These are phyloP conservation scores for Odocoileus hemionus DNA, from an alignment of 2,113 vertebrate genomes.

Conservation along the genomic window DNA sequence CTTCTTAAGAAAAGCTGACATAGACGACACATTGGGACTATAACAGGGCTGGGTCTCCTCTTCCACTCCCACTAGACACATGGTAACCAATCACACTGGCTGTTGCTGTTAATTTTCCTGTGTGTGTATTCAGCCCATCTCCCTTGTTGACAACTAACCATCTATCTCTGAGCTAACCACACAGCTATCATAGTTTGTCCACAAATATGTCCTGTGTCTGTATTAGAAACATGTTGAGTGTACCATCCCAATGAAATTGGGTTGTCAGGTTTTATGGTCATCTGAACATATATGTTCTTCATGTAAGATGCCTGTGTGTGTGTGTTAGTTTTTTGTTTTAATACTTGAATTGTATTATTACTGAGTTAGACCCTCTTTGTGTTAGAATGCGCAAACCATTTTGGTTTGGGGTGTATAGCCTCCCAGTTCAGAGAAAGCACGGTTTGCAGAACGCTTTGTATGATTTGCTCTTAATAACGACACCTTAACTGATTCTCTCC, in stretches of 20 bases:
- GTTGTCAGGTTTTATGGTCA: not conserved
- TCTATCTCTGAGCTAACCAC: slow-evolving; percentile 66
- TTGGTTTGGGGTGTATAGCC: not conserved
- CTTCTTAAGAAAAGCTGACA: slow-evolving; percentile 82
- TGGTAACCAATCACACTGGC: slow-evolving; percentile 83
- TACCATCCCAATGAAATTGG: not conserved
- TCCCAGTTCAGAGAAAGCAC: not conserved
- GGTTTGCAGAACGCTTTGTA: not conserved
- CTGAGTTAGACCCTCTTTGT: not conserved
- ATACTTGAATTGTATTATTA: not conserved
- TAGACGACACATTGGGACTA: slow-evolving; percentile 80
- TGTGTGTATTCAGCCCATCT: slow-evolving; percentile 49
- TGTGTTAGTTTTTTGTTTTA: not conserved
- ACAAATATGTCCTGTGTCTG: not conserved
- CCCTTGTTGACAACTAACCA: slow-evolving; percentile 69
- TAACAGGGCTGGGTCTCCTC: slow-evolving; percentile 80
- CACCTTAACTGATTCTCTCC: not conserved
- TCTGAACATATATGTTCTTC: not conserved
- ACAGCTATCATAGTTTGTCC: slow-evolving; percentile 58
- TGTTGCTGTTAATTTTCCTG: slow-evolving; percentile 49
- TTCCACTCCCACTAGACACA: slow-evolving; percentile 81
- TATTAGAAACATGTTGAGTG: not conserved
- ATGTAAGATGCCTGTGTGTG: not conserved
- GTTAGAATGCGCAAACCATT: not conserved
- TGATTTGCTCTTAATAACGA: not conserved